Base-by-base conservation (phyloP, 1,140 invertebrate genomes). In the Drosophila nikananu region DNA sequence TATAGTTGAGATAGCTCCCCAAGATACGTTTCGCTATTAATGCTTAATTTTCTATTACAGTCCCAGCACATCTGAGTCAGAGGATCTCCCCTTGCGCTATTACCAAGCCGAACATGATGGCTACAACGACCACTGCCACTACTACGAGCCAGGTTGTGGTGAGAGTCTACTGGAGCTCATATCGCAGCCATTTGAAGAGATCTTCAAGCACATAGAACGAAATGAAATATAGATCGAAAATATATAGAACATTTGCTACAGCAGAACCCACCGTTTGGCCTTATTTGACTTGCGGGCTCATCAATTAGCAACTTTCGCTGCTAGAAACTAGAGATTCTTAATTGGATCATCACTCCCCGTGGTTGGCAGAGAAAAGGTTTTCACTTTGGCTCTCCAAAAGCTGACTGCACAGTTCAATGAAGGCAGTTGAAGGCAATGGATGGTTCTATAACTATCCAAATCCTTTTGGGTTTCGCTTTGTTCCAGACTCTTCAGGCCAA, bases 1-100 rank as follows among this genome's bases (percentile, higher is more conserved):
- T 89, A 35, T 39, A 62, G 2, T 6, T 3, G 1, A 13, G 1
- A 23, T 4, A 37, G 12, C 12, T 7, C 7, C 5, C 0, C 1
- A n/a, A 23, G 0, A 23, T 8, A 25, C 17, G 17, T 0, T 5
- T 19, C 1, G 0, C 1, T 10, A 32, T 6, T 15, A 13, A 17
- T 15, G 1, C 3, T 3, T 10, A 0, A 10, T 25, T 32, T 3
- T 35, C 9, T 7, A 13, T 48, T 58, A n/a, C 86, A 95, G 95
- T 30, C 95, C 95, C 54, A 95, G 94, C 49, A 93, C 95, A 32
- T 95, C 95, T 0, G 92, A 86, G 27, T 94, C 95, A 41, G 94
- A 94, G 81, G 93, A 94, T 30, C 68, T 95, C 41, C 93, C 94
- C 1, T 86, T 94, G 37, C 89, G 84, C 0, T 95, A 95, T 80